Conservation (phyloP, 2,113 vertebrate species). For the Sebastes schlegelii region DNA sequence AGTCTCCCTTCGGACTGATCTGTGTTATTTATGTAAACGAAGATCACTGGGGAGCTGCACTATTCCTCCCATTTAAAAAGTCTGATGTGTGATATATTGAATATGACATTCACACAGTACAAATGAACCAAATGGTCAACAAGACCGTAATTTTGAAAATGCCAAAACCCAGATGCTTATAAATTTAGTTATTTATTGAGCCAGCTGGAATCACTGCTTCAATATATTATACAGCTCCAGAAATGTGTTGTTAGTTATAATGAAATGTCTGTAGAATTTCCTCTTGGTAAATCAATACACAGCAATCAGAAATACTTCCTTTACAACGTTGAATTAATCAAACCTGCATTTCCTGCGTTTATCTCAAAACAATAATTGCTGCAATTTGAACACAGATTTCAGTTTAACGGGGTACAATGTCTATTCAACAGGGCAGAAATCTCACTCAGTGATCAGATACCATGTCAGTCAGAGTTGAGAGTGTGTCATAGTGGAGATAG, state of each 20-base stretch:
- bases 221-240: constrained; percentile 7
- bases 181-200: constrained; percentile 11
- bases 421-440: constrained; percentile 34
- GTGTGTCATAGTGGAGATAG: neutral
- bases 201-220: constrained; percentile 30
- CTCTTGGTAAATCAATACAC: constrained; percentile 38
- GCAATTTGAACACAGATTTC: constrained; percentile 42
- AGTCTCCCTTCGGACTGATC: neutral
- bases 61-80: neutral
- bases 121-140: constrained; percentile 19
- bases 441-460: constrained; percentile 33
- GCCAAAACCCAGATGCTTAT: constrained; percentile 13
- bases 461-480: constrained; percentile 33
- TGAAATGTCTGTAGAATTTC: constrained; percentile 33
- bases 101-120: constrained; percentile 11
- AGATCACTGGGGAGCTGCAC: constrained; percentile 11
- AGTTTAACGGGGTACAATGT: constrained; percentile 34
- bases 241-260: constrained; percentile 42
- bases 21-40: constrained; percentile 6
- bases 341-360: constrained; percentile 41
- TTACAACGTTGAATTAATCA: constrained; percentile 43
- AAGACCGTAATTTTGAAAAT: constrained; percentile 28
- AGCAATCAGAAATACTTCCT: constrained; percentile 26
- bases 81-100: constrained; percentile 38
- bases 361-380: constrained; percentile 37